Conservation (phyloP, 1,140 invertebrate species). For the Oncopodura yosiiana region DNA sequence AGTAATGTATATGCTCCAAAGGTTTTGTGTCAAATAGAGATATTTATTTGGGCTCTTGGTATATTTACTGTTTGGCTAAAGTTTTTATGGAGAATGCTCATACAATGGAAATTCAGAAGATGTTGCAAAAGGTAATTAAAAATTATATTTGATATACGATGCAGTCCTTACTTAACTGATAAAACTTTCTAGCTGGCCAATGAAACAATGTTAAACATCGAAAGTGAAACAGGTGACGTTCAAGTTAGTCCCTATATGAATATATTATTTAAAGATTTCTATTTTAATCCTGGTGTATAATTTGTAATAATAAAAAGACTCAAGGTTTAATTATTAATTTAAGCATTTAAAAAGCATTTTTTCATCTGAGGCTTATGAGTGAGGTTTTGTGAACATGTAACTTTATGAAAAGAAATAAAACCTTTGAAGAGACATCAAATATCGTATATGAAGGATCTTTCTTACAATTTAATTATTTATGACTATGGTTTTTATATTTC, state of each 20-base stretch:
- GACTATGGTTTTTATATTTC: no score
- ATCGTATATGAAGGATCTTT: no score
- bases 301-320: no score
- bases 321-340: neutral
- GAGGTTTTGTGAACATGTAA: no score
- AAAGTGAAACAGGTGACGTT: neutral
- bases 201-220: conserved; percentile 6
- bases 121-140: no score
- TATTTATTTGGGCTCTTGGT: neutral
- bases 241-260: conserved; percentile 4
- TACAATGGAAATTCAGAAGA: no score
- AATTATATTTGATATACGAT: neutral
- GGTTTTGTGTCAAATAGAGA: neutral
- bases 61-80: neutral
- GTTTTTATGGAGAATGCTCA: conserved; percentile 1
- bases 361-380: no score
- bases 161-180: neutral
- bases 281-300: conserved; percentile 4
- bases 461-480: no score
- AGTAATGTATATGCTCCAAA: no score
- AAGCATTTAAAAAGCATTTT: neutral
- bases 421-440: no score
- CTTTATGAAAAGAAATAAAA: no score
- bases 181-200: neutral
- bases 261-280: neutral